Evolutionary conservation across 2,888 invertebrate genomes (phyloP).

Genomic region (Ennomos fuscantarius): DNA sequence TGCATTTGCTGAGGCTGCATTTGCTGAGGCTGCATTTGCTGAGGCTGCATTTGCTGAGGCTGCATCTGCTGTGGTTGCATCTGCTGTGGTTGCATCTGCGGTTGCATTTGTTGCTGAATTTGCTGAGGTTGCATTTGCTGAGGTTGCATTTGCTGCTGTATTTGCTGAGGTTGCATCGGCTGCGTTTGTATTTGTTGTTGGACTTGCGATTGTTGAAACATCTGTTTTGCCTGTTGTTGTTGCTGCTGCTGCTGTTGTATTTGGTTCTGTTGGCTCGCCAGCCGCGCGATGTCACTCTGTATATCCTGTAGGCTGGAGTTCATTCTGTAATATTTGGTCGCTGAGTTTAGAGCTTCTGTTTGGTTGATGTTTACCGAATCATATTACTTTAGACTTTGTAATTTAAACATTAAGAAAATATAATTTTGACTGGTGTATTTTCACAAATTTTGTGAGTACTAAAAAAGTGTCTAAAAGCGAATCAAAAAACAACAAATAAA

Average conservation of each 20-base stretch:
- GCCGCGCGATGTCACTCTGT: constrained; percentile 96
- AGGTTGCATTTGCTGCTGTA: constrained; percentile 46
- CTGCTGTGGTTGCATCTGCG: constrained; percentile 76
- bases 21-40: constrained; percentile 59
- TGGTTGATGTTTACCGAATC: constrained; percentile 6
- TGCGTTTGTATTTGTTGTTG: constrained; percentile 68
- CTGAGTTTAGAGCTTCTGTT: constrained; percentile 27
- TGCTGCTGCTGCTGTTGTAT: constrained; percentile 80
- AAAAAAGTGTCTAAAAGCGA: not conserved
- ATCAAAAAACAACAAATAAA: constrained; percentile 3
- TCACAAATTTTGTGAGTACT: too few relatives aligned
- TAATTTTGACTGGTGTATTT: too few relatives aligned
- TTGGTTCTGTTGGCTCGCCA: constrained; percentile 89
- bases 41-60: constrained; percentile 57
- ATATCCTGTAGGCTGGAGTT: constrained; percentile 97
- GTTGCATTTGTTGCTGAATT: constrained; percentile 46
- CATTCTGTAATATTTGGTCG: constrained; percentile 86
- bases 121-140: constrained; percentile 65
- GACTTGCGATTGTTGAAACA: constrained; percentile 67
- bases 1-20: constrained; percentile 66
- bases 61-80: constrained; percentile 75
- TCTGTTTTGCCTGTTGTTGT: constrained; percentile 77
- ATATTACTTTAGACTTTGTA: too few relatives aligned
- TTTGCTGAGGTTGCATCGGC: constrained; percentile 60
- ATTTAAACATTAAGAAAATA: too few relatives aligned